These are phyloP conservation scores for Drosophila takahashii DNA, from an alignment of 1,140 invertebrate species.

Conservation along the genomic window DNA sequence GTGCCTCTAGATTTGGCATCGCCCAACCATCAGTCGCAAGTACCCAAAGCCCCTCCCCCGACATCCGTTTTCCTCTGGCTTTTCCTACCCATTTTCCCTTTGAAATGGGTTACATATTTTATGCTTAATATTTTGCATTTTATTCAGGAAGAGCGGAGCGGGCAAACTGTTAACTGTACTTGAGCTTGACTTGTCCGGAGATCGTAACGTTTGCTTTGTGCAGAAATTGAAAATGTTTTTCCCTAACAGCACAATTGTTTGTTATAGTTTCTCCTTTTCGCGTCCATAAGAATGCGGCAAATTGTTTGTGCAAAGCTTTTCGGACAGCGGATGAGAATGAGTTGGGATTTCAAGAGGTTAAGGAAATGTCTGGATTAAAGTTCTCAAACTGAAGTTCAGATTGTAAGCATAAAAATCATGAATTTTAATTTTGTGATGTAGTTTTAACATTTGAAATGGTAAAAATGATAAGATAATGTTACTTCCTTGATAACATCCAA, in stretches of 20 bases:
- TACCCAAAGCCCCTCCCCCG: slow-evolving; percentile 3
- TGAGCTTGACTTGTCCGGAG: slow-evolving; percentile 43
- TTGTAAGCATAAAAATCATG: neutral
- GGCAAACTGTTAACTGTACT: slow-evolving; percentile 65
- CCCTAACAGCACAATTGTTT: slow-evolving; percentile 44
- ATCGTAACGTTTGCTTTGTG: slow-evolving; percentile 41
- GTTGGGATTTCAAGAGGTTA: slow-evolving; percentile 23
- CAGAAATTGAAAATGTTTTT: slow-evolving; percentile 71
- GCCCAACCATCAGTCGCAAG: slow-evolving; percentile 53
- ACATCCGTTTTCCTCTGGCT: neutral
- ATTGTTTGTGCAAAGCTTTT: slow-evolving; percentile 34
- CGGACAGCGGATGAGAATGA: slow-evolving; percentile 15
- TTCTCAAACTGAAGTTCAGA: neutral
- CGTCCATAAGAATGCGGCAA: slow-evolving; percentile 30
- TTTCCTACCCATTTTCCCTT: slow-evolving; percentile 34
- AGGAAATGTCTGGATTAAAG: neutral
- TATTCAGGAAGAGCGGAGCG: slow-evolving; percentile 49
- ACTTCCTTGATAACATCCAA: too few species aligned
- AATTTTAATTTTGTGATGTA: neutral
- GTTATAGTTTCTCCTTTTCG: slow-evolving; percentile 38
- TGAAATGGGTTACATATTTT: slow-evolving; percentile 84
- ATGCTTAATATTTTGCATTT: slow-evolving; percentile 84
- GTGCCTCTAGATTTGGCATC: slow-evolving; percentile 83
- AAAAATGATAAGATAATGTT: too few species aligned
- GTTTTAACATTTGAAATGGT: neutral